Evolutionary conservation across 2,113 vertebrate species (phyloP).

Genomic region (Neofelis nebulosa): DNA sequence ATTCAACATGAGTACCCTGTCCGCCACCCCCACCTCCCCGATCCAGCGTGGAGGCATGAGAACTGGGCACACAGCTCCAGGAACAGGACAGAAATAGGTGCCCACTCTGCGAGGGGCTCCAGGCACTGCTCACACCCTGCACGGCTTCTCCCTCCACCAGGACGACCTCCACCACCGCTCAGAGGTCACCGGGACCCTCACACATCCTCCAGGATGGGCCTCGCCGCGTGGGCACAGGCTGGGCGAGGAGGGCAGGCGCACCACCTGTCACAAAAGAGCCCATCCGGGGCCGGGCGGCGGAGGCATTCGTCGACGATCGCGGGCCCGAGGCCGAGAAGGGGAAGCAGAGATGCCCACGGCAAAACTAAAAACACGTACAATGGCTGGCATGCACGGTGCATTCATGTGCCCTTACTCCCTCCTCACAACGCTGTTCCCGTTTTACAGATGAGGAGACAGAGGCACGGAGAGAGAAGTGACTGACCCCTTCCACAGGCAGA

Average conservation of each 20-base stretch:
- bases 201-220: fast-evolving
- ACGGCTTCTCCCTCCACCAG: background rate
- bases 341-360: background rate
- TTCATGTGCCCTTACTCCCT: fast-evolving
- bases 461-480: background rate
- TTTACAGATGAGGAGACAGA: background rate
- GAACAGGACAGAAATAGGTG: fast-evolving
- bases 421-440: background rate
- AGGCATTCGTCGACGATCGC: no score
- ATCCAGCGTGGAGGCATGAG: fast-evolving
- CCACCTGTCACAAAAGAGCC: fast-evolving
- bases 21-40: background rate
- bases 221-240: fast-evolving
- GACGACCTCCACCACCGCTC: background rate
- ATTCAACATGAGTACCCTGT: fast-evolving
- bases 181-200: background rate
- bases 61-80: background rate
- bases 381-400: fast-evolving
- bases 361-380: fast-evolving
- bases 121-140: background rate
- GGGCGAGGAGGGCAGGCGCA: fast-evolving
- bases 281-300: fast-evolving
- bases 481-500: no score
- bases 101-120: background rate
- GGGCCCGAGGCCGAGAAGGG: fast-evolving